Evolutionary conservation across 2,888 invertebrate genomes (phyloP).

Genomic region (Drosophila yooni): DNA sequence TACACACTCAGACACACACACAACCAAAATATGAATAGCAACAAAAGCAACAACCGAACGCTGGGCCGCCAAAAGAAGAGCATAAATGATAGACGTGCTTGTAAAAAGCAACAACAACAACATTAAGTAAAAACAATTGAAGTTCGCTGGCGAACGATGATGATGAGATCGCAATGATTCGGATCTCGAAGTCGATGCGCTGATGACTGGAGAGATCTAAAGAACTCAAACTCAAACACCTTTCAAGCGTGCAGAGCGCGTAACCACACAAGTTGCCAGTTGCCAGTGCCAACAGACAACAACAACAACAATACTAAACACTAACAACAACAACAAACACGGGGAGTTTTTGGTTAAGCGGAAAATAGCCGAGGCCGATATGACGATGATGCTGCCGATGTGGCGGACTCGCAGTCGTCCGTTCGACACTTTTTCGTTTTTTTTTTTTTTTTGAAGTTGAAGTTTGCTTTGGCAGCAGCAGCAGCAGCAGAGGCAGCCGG

Average conservation of each 20-base stretch:
- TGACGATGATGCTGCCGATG: conserved; percentile 71
- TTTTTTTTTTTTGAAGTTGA: conserved; percentile 64
- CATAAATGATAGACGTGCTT: conserved; percentile 71
- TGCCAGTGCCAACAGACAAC: conserved; percentile 44
- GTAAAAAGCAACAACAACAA: conserved; percentile 56
- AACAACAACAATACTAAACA: conserved; percentile 29
- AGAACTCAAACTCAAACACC: conserved; percentile 80
- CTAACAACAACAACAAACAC: conserved; percentile 41
- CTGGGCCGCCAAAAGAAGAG: conserved; percentile 62
- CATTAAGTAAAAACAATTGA: conserved; percentile 67
- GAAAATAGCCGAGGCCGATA: conserved; percentile 71
- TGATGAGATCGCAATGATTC: conserved; percentile 69
- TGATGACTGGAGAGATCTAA: conserved; percentile 78
- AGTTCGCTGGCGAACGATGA: conserved; percentile 60
- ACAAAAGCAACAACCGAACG: conserved; percentile 35
- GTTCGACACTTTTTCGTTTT: conserved; percentile 76
- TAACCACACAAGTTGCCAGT: conserved; percentile 74
- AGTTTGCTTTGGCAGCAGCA: conserved; percentile 60
- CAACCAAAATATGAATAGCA: conserved; percentile 54
- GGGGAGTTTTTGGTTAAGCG: conserved; percentile 73
- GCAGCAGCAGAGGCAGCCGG: conserved; percentile 18
- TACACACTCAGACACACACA: conserved; percentile 27
- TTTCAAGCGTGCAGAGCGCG: conserved; percentile 73
- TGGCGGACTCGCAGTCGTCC: conserved; percentile 39
- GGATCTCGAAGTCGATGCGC: conserved; percentile 65